These are phyloP conservation scores for Podilymbus podiceps DNA, from an alignment of 2,113 vertebrate genomes.

Conservation along the genomic window DNA sequence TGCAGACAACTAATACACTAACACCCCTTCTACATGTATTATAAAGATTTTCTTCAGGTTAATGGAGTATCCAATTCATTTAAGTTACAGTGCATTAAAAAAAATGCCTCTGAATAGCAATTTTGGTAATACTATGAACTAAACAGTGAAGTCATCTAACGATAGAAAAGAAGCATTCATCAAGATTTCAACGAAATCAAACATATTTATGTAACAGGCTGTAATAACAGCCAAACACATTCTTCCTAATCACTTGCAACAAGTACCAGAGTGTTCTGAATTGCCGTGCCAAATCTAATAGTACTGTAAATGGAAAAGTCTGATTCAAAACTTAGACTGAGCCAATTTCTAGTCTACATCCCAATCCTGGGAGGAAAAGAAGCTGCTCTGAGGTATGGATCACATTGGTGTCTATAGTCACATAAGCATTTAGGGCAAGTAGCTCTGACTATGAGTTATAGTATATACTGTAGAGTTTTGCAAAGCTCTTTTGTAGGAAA, in stretches of 20 bases:
- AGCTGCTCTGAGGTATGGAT: conserved; percentile 43
- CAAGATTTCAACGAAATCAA: not conserved
- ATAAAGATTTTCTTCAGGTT: not conserved
- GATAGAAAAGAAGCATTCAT: not conserved
- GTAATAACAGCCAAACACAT: not conserved
- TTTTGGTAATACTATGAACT: not conserved
- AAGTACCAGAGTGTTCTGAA: conserved; percentile 11
- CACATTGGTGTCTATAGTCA: conserved; percentile 40
- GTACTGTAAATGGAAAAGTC: not conserved
- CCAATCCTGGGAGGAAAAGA: not conserved
- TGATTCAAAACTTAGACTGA: not conserved
- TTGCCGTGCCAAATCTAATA: conserved; percentile 12
- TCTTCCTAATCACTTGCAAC: conserved; percentile 22
- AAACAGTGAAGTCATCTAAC: not conserved
- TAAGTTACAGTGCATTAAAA: not conserved
- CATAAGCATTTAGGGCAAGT: conserved; percentile 40
- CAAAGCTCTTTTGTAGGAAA: conserved; percentile 63
- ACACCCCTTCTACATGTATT: not conserved
- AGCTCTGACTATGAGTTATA: conserved; percentile 49
- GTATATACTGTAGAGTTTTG: conserved; percentile 53
- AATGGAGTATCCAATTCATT: not conserved
- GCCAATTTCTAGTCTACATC: not conserved
- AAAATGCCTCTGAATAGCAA: not conserved
- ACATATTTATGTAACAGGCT: not conserved
- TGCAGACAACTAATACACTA: not conserved